Evolutionary conservation across 2,113 vertebrate genomes (phyloP), one percentile per base, ranked within the genome.

Genomic region (Bos javanicus): DNA sequence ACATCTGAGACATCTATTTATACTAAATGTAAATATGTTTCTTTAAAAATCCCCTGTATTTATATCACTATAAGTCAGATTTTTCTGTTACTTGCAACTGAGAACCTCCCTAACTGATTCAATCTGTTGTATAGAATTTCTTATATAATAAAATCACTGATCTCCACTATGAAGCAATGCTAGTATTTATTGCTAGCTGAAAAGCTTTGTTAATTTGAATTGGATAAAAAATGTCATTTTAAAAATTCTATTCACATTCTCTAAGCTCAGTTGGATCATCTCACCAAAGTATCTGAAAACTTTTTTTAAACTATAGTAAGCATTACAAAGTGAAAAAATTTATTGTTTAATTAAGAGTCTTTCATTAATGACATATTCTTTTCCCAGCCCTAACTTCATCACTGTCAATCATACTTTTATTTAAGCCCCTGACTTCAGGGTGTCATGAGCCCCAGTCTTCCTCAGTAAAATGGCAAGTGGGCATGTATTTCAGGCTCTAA

Each of bases 151-250:
- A 83, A 81, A 95, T 81, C 56, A 91, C 67, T 94, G 30, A 33
- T 90, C 46, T 88, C 36, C n/a, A 93, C 10, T 88, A 48, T 86
- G 78, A 96, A 86, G 39, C 26, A 88, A 64, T 54, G 5, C 17
- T 76, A 56, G n/a, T 78, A 91, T 87, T 48, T 90, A 9, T 84
- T 84, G 57, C 87, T 93, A 91, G 81, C 76, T 81, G 62, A 94
- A 94, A 91, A 52, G 21, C 94, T 91, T 95, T 67, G 81, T 96
- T 91, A 88, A 88, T 88, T 95, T 93, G 78, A 97, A 95, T 16
- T 90, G 54, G 6, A 91, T 67, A 39, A 62, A 94, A 97, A 57
- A 59, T 86, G 50, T 4, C 39, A 59, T 93, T 96, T 64, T 12
- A 54, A 81, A 64, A 67, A 23, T 56, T 96, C 50, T 80, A 74